A percentile compares a stretch with the other conserved stretches of the same genome.
These are phyloP conservation scores for Drosophila bipectinata DNA, from an alignment of 1,140 invertebrate species.

Conservation along the genomic window DNA sequence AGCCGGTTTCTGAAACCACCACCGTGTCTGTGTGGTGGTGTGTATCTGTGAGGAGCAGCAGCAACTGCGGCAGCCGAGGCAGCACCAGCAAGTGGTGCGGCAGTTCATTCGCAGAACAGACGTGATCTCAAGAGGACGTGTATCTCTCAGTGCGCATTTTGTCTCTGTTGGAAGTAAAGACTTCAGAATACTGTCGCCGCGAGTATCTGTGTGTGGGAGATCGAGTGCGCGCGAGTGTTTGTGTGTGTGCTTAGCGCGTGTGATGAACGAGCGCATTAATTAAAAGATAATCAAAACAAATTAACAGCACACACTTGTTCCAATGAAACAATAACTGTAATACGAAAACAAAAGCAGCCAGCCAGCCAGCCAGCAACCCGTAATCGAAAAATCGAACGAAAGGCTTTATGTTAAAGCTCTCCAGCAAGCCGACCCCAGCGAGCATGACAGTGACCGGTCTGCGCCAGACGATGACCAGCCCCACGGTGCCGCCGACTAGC, in stretches of 20 bases:
- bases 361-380: neutral
- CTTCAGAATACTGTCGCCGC: conserved; percentile 8
- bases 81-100: conserved; percentile 23
- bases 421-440: conserved; percentile 45
- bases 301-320: conserved; percentile 56
- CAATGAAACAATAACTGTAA: conserved; percentile 52
- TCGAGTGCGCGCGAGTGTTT: conserved; percentile 8
- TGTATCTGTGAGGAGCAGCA: conserved; percentile 33
- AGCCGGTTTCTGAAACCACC: conserved; percentile 64
- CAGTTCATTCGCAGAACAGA: conserved; percentile 82
- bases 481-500: conserved; percentile 82
- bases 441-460: conserved; percentile 84
- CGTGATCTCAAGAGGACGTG: conserved; percentile 83
- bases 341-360: conserved; percentile 9
- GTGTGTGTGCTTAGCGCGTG: conserved; percentile 44
- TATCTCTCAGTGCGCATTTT: conserved; percentile 40
- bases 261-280: conserved; percentile 77
- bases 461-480: conserved; percentile 83
- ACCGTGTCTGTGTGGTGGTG: conserved; percentile 19
- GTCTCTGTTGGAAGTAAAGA: no score
- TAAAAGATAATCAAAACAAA: conserved; percentile 78
- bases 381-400: conserved; percentile 9
- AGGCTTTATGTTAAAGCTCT: conserved; percentile 78
- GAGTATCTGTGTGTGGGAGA: conserved; percentile 9
- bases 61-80: conserved; percentile 13